These are phyloP conservation scores for Periophthalmus magnuspinnatus DNA, from an alignment of 2,797 vertebrate species.

Conservation along the genomic window DNA sequence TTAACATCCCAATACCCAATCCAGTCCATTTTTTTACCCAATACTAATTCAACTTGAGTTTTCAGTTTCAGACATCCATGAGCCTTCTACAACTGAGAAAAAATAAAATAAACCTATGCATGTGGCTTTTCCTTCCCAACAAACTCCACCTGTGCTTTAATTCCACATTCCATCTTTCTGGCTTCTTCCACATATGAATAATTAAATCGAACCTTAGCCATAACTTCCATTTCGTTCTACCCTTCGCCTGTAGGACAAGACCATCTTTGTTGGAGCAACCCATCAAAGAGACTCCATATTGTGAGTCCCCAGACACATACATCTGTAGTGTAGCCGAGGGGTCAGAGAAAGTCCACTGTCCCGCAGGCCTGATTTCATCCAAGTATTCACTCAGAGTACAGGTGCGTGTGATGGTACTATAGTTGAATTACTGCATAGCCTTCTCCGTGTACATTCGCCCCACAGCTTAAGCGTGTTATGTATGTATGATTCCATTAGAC, in stretches of 20 bases:
- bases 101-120: not conserved
- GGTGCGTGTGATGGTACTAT: not conserved
- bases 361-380: conserved; percentile 14
- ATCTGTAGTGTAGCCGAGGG: conserved; percentile 12
- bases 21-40: not conserved
- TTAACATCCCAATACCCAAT: too few relatives aligned
- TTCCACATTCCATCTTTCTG: conserved; percentile 2
- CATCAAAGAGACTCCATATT: conserved; percentile 31
- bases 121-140: not conserved
- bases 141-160: not conserved
- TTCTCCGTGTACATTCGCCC: not conserved
- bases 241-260: conserved; percentile 4
- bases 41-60: not conserved
- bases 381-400: not conserved
- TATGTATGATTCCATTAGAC: not conserved
- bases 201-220: conserved; percentile 13
- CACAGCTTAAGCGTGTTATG: not conserved
- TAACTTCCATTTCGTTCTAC: conserved; percentile 10
- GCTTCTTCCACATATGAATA: conserved; percentile 10
- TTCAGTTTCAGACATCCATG: not conserved
- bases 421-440: conserved; percentile 1
- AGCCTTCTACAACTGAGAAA: not conserved
- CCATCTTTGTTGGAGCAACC: conserved; percentile 14
- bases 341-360: conserved; percentile 14
- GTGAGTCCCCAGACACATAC: conserved; percentile 8